Percentiles rank a stretch among this genome's conserved stretches.
Evolutionary conservation across 2,888 invertebrate species (phyloP).

Genomic region (Eilema griseolum): DNA sequence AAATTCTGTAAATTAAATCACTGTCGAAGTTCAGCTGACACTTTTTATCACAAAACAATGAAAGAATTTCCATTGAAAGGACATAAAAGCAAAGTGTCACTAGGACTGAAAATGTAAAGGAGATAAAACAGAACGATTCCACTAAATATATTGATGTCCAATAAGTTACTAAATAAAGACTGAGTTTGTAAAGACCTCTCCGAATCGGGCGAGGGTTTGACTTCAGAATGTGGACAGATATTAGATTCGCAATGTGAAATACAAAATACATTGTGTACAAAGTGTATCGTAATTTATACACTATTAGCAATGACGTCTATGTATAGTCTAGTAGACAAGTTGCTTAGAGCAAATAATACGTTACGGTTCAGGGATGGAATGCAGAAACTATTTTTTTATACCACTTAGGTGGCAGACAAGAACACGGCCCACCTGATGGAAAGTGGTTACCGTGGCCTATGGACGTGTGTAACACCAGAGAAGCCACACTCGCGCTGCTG

Average conservation of each 20-base stretch:
- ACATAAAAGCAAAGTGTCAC: not conserved
- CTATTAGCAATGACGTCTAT: too few species aligned
- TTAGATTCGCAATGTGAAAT: not conserved
- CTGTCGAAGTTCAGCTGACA: not conserved
- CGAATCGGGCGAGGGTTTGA: not conserved
- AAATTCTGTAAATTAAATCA: not conserved
- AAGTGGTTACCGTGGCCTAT: too few species aligned
- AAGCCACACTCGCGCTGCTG: too few species aligned
- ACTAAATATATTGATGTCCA: not conserved
- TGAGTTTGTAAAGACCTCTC: not conserved
- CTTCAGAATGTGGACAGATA: not conserved
- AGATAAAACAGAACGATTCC: not conserved
- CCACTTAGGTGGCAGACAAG: too few species aligned
- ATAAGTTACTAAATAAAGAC: slow-evolving; percentile 1
- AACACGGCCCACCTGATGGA: too few species aligned
- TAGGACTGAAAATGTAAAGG: not conserved
- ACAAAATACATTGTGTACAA: not conserved
- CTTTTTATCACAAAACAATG: not conserved
- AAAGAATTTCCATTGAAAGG: not conserved
- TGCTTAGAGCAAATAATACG: too few species aligned
- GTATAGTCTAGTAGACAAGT: too few species aligned
- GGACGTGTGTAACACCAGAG: too few species aligned
- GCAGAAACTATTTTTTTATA: too few species aligned
- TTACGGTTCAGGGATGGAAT: too few species aligned
- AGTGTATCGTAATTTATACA: not conserved